Evolutionary conservation across 35 echinoderm and acorn worm genomes (phyloP).

Genomic region (Acanthaster planci): DNA sequence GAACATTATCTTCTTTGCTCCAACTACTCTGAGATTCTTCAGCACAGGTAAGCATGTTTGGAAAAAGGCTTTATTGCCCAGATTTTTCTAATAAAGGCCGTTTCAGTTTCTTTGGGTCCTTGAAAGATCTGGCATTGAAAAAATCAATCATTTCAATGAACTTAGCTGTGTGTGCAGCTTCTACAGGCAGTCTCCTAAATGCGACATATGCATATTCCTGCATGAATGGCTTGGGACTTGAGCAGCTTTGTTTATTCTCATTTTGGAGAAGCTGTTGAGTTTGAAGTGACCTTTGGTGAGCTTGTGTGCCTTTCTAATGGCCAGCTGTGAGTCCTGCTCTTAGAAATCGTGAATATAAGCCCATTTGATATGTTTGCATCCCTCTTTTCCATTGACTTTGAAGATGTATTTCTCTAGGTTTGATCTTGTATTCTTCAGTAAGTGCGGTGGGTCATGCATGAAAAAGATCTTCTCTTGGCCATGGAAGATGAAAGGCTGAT

Average conservation of each 20-base stretch:
- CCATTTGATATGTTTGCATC: constrained; percentile 43
- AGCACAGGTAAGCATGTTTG: constrained; percentile 23
- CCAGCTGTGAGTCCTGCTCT: constrained; percentile 32
- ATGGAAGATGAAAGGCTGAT: not conserved
- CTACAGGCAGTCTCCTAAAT: constrained; percentile 35
- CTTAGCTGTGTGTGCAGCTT: constrained; percentile 58
- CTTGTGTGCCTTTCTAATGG: constrained; percentile 50
- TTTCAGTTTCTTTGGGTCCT: constrained; percentile 53
- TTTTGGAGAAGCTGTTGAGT: constrained; percentile 43
- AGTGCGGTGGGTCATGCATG: constrained; percentile 48
- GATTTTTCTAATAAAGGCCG: constrained; percentile 44
- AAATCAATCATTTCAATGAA: constrained; percentile 56
- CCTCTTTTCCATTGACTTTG: constrained; percentile 23
- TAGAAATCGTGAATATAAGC: constrained; percentile 46
- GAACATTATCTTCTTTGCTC: constrained; percentile 23
- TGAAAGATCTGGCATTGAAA: constrained; percentile 49
- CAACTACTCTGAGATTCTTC: constrained; percentile 27
- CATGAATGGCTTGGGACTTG: constrained; percentile 54
- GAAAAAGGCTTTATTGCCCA: constrained; percentile 30
- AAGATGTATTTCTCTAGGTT: constrained; percentile 59
- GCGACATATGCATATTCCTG: constrained; percentile 54
- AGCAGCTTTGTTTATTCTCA: constrained; percentile 58
- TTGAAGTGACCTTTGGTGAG: constrained; percentile 42
- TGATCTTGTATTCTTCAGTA: too few species aligned
- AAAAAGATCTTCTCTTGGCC: constrained; percentile 11